Percentiles rank a stretch among this genome's conserved stretches.
phyloP scores from a whole-genome alignment of 2,797 vertebrate genomes.

The Betta splendens region DNA sequence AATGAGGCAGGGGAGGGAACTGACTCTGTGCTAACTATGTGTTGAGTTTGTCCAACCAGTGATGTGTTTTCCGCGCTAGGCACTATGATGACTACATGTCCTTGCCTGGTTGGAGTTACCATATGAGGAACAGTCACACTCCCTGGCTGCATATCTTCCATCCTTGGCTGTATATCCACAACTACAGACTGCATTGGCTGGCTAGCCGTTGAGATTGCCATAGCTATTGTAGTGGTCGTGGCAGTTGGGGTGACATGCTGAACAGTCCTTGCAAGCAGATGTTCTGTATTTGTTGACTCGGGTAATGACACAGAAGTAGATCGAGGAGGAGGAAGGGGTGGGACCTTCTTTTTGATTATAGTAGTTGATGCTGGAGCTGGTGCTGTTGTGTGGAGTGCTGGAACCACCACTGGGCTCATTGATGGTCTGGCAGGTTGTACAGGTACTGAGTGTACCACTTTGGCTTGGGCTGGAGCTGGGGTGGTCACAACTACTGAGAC shows the following conservation, averaged over 20 bases:
- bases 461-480: conserved; percentile 50
- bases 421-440: conserved; percentile 53
- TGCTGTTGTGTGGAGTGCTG: conserved; percentile 35
- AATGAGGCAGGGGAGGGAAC: conserved; percentile 61
- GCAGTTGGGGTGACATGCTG: conserved; percentile 56
- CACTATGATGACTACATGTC: conserved; percentile 80
- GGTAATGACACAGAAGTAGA: conserved; percentile 73
- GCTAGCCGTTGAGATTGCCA: conserved; percentile 32
- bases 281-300: conserved; percentile 51
- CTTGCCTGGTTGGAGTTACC: conserved; percentile 72
- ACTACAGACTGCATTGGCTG: conserved; percentile 74
- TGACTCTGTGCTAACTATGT: conserved; percentile 52
- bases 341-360: conserved; percentile 75
- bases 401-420: conserved; percentile 36
- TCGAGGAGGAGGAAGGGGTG: conserved; percentile 72
- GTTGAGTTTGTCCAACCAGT: conserved; percentile 58
- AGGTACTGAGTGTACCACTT: conserved; percentile 61
- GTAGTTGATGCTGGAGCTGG: conserved; percentile 62
- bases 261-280: conserved; percentile 44
- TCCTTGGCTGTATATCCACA: conserved; percentile 76
- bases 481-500: conserved; percentile 52
- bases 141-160: conserved; percentile 60
- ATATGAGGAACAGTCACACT: conserved; percentile 60
- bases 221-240: conserved; percentile 47
- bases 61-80: conserved; percentile 76